Percentiles rank a stretch among this genome's conserved stretches.
These are phyloP conservation scores for Lytechinus pictus DNA, from an alignment of 35 echinoderm and acorn worm genomes.

Conservation along the genomic window DNA sequence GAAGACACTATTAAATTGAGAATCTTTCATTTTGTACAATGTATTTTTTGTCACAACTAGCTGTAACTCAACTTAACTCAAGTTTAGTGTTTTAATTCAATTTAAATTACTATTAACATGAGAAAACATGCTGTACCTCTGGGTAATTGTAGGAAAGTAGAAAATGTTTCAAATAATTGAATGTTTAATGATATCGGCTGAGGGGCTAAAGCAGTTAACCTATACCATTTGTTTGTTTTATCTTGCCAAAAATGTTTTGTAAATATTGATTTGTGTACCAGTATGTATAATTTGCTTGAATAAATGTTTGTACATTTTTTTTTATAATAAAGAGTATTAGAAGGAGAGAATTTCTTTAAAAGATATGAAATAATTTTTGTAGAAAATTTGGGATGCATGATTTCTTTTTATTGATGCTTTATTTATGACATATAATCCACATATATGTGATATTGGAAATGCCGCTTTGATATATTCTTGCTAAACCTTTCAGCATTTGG, in stretches of 20 bases:
- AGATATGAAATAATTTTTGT: not conserved
- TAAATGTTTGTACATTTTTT: not conserved
- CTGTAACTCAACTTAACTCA: too few relatives aligned
- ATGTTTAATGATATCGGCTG: not conserved
- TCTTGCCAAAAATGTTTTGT: not conserved
- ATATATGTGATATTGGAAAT: not conserved
- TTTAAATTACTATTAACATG: too few relatives aligned
- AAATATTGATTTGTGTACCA: not conserved
- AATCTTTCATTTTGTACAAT: too few relatives aligned
- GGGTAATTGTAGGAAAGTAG: too few relatives aligned
- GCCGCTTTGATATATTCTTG: not conserved
- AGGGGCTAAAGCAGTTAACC: not conserved
- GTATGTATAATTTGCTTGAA: conserved; percentile 14
- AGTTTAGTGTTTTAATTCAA: too few relatives aligned
- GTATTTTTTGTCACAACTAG: too few relatives aligned
- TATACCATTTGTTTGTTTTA: not conserved
- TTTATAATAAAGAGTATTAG: not conserved
- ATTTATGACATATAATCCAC: not conserved
- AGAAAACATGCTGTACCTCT: too few relatives aligned
- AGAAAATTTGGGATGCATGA: not conserved
- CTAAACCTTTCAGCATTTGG: not conserved
- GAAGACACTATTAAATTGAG: too few relatives aligned
- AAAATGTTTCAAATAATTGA: too few relatives aligned
- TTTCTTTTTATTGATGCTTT: not conserved
- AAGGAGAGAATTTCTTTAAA: not conserved